Evolutionary conservation across 1,140 invertebrate genomes (phyloP).

Genomic region (Leptinotarsa lineolata): DNA sequence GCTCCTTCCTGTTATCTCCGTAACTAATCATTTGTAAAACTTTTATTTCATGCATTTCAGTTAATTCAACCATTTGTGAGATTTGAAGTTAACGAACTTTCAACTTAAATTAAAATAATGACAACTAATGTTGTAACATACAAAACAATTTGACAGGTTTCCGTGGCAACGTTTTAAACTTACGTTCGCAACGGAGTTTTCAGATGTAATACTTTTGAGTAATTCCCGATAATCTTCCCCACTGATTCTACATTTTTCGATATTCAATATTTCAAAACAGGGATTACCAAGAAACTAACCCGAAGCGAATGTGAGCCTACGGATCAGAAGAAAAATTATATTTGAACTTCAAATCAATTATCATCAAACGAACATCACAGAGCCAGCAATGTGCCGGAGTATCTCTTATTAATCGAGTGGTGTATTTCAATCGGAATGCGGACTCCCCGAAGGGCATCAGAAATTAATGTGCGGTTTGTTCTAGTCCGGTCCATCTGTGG

Average conservation of each 20-base stretch:
- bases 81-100: too few relatives aligned
- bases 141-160: too few relatives aligned
- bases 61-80: too few relatives aligned
- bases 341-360: slow-evolving; percentile 42
- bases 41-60: too few relatives aligned
- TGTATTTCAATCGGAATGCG: slow-evolving; percentile 43
- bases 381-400: slow-evolving; percentile 37
- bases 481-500: neutral
- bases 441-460: slow-evolving; percentile 33
- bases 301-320: neutral
- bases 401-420: slow-evolving; percentile 45
- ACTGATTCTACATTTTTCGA: neutral
- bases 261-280: neutral
- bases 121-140: too few relatives aligned
- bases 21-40: too few relatives aligned
- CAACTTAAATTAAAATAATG: too few relatives aligned
- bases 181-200: too few relatives aligned
- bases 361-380: slow-evolving; percentile 39
- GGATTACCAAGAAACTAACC: neutral
- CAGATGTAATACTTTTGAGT: too few relatives aligned
- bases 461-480: slow-evolving; percentile 37
- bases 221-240: neutral
- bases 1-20: too few relatives aligned
- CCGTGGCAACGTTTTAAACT: too few relatives aligned
- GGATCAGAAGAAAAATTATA: slow-evolving; percentile 36